Evolutionary conservation across 2,797 vertebrate species (phyloP), one percentile per base, ranked within the genome.

Genomic region (Notolabrus celidotus): DNA sequence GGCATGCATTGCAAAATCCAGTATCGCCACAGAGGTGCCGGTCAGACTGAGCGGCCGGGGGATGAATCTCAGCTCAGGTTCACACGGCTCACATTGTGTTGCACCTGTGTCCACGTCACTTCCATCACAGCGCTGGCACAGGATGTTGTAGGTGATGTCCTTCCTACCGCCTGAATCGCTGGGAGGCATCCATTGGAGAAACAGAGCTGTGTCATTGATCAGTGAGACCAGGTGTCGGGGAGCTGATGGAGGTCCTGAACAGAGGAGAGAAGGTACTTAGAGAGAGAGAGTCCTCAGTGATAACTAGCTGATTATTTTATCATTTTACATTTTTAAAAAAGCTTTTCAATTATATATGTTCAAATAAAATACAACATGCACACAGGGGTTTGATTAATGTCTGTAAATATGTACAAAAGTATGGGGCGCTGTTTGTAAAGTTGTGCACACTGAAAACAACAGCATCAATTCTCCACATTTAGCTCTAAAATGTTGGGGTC

Each of bases 101-200:
- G 85, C 43, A 0, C 53, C 65, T 4, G 62, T 33, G 42, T 88
- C 72, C 0, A 41, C 11, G 0, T 74, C 81, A 4, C 43, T 63
- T 43, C 74, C 83, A 20, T 82, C 94, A 43, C 98, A 99, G 72
- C 95, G 96, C 92, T 97, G 96, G 52, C 98, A 99, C 75, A 96
- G 83, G 17, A 99, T 89, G 46, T 96, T 98, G 92, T 99, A 99
- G 12, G 95, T 95, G 54, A 99, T 87, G 67, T 99, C 98, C 86
- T 96, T 97, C 78, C 98, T 94, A 38, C 98, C 97, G 5, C 98
- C 98, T 0, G 92, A 95, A 79, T 99, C 98, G 6, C 93, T 95
- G 0, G 98, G 98, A 54, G 97, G 95, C 86, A 95, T 96, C 98
- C 98, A 99, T 85, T 98, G 96, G 89, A 99, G 87, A 93, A 97